Conservation (phyloP, 2,888 invertebrate species). For the Vesta saturnalis region DNA sequence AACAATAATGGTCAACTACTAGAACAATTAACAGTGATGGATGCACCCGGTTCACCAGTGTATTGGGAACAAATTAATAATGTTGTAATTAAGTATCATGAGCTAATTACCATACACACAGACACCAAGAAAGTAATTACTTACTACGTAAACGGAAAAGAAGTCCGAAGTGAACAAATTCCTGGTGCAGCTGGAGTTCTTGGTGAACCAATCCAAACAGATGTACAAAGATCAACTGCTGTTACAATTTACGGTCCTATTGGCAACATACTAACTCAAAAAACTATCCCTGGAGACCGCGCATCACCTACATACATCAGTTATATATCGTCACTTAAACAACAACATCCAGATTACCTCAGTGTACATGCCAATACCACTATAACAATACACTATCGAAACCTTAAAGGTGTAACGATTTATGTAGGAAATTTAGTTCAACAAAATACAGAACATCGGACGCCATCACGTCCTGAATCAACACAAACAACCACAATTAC, state of each 20-base stretch:
- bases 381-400: constrained; percentile 7
- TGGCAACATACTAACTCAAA: constrained; percentile 3
- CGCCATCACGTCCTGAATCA: constrained; percentile 9
- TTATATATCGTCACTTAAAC: not conserved
- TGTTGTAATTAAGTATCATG: constrained; percentile 3
- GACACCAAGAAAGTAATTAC: constrained; percentile 15
- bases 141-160: constrained; percentile 13
- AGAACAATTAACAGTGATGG: constrained; percentile 13
- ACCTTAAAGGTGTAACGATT: not conserved
- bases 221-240: not conserved
- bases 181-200: constrained; percentile 10
- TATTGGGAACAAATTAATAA: constrained; percentile 25
- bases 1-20: not conserved
- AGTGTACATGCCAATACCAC: constrained; percentile 15
- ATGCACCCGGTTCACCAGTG: constrained; percentile 5
- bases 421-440: constrained; percentile 6
- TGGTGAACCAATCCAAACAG: not conserved
- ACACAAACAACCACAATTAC: constrained; percentile 10
- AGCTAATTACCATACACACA: constrained; percentile 8
- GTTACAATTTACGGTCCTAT: not conserved
- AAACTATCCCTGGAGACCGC: not conserved
- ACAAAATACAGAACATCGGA: constrained; percentile 16
- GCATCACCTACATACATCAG: not conserved
- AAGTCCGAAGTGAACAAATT: constrained; percentile 15
- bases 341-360: not conserved